Conservation (phyloP, 1,140 invertebrate genomes). For the Lepidurus apus region DNA sequence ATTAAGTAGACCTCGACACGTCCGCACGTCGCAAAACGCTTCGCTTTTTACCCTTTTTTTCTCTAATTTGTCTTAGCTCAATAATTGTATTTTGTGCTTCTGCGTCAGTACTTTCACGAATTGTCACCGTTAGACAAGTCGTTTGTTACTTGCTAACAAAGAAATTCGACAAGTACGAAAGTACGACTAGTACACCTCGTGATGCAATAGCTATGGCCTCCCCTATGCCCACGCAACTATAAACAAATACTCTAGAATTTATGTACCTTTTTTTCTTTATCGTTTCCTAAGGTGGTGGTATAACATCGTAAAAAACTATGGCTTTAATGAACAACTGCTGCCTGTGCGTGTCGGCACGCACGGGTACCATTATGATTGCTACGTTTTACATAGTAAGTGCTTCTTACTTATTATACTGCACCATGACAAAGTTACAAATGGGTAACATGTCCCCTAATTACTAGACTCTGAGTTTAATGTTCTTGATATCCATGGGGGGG, state of each 20-base stretch:
- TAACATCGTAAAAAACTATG: neutral
- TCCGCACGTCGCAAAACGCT: neutral
- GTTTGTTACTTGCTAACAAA: no score
- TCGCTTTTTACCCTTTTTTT: neutral
- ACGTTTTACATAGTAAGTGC: neutral
- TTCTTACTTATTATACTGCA: neutral
- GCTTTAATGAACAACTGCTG: neutral
- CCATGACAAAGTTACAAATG: neutral
- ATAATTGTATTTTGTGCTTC: neutral
- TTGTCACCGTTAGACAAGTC: no score
- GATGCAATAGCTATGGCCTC: no score
- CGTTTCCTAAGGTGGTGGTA: neutral
- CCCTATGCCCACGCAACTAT: neutral
- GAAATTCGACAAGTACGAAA: no score
- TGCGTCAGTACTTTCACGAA: no score
- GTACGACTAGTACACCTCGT: no score
- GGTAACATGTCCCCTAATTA: neutral
- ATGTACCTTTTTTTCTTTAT: neutral
- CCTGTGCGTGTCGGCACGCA: slow-evolving; percentile 2
- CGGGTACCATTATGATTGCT: slow-evolving; percentile 11
- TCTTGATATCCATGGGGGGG: neutral
- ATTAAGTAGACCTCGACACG: neutral
- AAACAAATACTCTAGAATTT: neutral
- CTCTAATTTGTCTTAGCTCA: neutral
- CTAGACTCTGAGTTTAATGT: neutral